phyloP scores from a whole-genome alignment of 2,888 invertebrate genomes.

The Macrosiphum euphorbiae region DNA sequence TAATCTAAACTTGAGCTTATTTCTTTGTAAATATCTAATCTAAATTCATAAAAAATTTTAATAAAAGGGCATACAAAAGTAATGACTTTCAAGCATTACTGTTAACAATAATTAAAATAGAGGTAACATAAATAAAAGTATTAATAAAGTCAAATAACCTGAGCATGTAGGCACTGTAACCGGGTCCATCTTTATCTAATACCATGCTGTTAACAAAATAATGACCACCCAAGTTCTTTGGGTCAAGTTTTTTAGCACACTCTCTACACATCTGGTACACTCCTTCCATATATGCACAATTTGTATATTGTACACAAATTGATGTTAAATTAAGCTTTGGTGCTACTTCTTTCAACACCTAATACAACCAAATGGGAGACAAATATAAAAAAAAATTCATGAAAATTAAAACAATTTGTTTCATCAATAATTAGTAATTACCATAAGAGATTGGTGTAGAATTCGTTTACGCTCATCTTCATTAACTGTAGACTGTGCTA shows the following conservation, averaged over 20 bases:
- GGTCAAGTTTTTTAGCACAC: slow-evolving; percentile 89
- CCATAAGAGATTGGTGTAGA: slow-evolving; percentile 70
- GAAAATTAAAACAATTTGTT: neutral
- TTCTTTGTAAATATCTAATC: slow-evolving; percentile 91
- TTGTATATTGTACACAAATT: slow-evolving; percentile 87
- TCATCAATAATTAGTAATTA: slow-evolving; percentile 27
- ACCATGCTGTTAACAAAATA: slow-evolving; percentile 78
- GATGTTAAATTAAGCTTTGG: slow-evolving; percentile 87
- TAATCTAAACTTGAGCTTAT: slow-evolving; percentile 84
- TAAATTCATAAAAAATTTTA: slow-evolving; percentile 70
- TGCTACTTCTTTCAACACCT: slow-evolving; percentile 89
- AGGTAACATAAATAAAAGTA: slow-evolving; percentile 19
- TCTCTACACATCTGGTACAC: slow-evolving; percentile 89
- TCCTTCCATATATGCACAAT: slow-evolving; percentile 86
- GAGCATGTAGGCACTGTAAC: slow-evolving; percentile 65
- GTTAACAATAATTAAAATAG: neutral
- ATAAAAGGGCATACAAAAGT: neutral
- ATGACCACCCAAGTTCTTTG: slow-evolving; percentile 87
- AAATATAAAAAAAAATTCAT: neutral
- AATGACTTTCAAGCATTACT: slow-evolving; percentile 21
- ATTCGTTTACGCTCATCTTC: slow-evolving; percentile 80
- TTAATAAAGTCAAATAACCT: slow-evolving; percentile 49
- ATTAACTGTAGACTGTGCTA: slow-evolving; percentile 82
- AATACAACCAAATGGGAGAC: slow-evolving; percentile 67
- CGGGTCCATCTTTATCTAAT: slow-evolving; percentile 63